A percentile compares a stretch with the other conserved stretches of the same genome.
These are phyloP conservation scores for Philaenus spumarius DNA, from an alignment of 1,140 invertebrate genomes.

Conservation along the genomic window DNA sequence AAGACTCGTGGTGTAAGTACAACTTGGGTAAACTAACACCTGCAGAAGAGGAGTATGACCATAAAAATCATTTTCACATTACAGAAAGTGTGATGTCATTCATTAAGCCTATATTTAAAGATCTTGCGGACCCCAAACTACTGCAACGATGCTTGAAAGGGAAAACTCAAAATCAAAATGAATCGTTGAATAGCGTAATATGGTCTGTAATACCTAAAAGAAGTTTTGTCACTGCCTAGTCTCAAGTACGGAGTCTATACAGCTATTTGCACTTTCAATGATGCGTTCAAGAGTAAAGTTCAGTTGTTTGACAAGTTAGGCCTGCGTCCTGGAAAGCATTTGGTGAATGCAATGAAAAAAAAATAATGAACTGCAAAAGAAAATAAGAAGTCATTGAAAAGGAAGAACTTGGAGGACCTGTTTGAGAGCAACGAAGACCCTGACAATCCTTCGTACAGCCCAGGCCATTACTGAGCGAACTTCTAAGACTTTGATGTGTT, in stretches of 20 bases:
- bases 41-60: slow-evolving; percentile 7
- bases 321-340: not conserved
- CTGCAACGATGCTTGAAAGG: not conserved
- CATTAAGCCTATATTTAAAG: slow-evolving; percentile 13
- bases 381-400: slow-evolving; percentile 3
- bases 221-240: not conserved
- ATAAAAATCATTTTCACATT: slow-evolving; percentile 5
- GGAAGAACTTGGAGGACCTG: not conserved
- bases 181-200: not conserved
- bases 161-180: slow-evolving; percentile 2
- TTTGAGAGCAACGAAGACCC: slow-evolving; percentile 4
- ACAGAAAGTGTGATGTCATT: not conserved
- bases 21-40: not conserved
- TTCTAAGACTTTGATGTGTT: too few relatives aligned
- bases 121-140: not conserved
- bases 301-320: not conserved
- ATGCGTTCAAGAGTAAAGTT: slow-evolving; percentile 1
- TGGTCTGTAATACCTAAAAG: slow-evolving; percentile 11
- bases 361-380: not conserved
- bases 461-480: too few relatives aligned
- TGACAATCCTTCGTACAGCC: not conserved
- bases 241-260: not conserved
- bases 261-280: slow-evolving; percentile 4
- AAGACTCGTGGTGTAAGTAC: slow-evolving; percentile 14
- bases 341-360: not conserved